phyloP scores from a whole-genome alignment of 1,140 invertebrate species.

The Metopolophium dirhodum region DNA sequence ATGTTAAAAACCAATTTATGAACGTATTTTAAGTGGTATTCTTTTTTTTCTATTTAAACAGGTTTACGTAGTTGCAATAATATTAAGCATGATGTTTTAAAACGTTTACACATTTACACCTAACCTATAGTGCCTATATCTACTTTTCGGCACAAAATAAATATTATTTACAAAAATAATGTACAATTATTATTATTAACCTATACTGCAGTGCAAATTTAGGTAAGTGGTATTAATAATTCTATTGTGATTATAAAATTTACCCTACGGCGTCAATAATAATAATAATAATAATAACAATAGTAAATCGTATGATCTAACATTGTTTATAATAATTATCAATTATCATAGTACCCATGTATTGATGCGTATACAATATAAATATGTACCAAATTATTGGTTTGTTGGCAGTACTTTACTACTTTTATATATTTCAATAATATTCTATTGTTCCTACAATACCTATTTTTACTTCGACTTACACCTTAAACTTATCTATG shows the following conservation, averaged over 20 bases:
- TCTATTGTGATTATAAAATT: neutral
- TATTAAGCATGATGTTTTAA: neutral
- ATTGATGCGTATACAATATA: too few relatives aligned
- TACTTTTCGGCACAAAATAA: neutral
- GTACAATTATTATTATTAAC: neutral
- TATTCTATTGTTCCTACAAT: neutral
- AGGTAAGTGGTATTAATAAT: neutral
- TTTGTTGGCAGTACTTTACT: neutral
- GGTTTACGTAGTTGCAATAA: neutral
- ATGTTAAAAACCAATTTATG: neutral
- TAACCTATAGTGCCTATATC: neutral
- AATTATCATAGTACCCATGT: too few relatives aligned
- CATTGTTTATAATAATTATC: neutral
- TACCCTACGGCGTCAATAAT: neutral
- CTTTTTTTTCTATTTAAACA: neutral
- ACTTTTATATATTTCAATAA: neutral
- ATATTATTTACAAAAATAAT: neutral
- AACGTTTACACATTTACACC: neutral
- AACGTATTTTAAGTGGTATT: neutral
- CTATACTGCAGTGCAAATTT: neutral
- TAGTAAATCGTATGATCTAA: neutral
- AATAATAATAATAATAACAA: neutral
- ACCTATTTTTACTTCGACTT: neutral
- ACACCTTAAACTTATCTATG: slow-evolving; percentile 3
- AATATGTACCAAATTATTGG: neutral